Base-by-base conservation (phyloP, 53 echinoderm and acorn worm species). In the Stichopus horrens region DNA sequence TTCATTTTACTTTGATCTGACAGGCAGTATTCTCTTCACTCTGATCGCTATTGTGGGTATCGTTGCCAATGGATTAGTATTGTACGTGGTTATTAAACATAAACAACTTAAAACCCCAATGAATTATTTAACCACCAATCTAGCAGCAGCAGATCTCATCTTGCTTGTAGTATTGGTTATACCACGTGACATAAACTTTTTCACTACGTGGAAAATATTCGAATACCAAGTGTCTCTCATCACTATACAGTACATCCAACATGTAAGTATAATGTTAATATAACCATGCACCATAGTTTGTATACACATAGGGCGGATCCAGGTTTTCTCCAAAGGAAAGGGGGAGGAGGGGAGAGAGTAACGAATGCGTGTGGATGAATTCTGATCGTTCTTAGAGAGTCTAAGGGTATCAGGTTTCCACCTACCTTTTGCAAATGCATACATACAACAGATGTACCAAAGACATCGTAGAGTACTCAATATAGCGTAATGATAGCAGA, bases 101-200 rank as follows among this genome's bases (percentile, higher is more conserved):
- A 9, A 16, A 55, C 87, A 87, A 57, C 74, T 87, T 52, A 23
- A 75, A 16, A 87, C 87, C n/a, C 55, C 87, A 7, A 87, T 75
- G 74, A 87, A 87, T 55, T 75, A 74, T 23, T 87, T 87, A 21
- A 87, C 74, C 75, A 87, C 87, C 2, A 68, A 87, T 21, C 51
- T 87, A 23, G 87, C 87, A 21, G 87, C 87, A 19, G 87, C 87
- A 8, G 87, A 87, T 74, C 20, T 74, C n/a, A 87, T 87, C 18
- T 21, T 87, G 23, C 58, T 87, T 9, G 10, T 87, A 7, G 87
- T 87, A 21, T 55, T 87, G 23, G 58, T 87, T 0, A 16, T 87
- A 19, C 87, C 75, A 7, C 16, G 87, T 5, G 87, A 75, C 21
- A 56, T 87, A 5, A 75, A 87, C 13, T 87, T 87, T 21, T 57